Evolutionary conservation across 2,888 invertebrate genomes (phyloP).

Genomic region (Ferrisia virgata): DNA sequence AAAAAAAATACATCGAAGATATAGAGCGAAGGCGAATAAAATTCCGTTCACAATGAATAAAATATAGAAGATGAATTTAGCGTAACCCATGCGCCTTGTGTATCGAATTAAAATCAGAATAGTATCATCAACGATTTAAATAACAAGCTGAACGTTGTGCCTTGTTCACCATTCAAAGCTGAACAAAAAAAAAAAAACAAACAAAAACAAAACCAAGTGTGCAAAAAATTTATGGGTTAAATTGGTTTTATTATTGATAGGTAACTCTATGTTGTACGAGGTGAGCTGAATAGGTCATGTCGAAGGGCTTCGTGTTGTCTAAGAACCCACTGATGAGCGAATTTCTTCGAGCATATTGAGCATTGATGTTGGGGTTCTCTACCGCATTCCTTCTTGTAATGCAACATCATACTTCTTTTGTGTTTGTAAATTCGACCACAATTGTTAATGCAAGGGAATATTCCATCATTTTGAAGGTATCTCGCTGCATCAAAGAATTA

Average conservation of each 20-base stretch:
- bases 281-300: background rate
- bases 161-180: background rate
- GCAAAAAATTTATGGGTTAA: too few relatives aligned
- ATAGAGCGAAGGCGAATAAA: too few relatives aligned
- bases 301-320: background rate
- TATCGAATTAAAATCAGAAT: too few relatives aligned
- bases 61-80: too few relatives aligned
- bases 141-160: too few relatives aligned
- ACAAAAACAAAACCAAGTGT: too few relatives aligned
- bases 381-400: constrained; percentile 52
- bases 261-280: background rate
- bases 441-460: background rate
- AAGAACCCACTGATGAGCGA: constrained; percentile 6
- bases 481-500: background rate
- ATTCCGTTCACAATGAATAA: too few relatives aligned
- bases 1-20: background rate
- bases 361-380: constrained; percentile 51
- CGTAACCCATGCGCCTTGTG: too few relatives aligned
- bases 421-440: constrained; percentile 49
- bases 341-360: background rate
- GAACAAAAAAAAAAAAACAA: background rate
- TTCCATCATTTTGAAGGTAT: background rate
- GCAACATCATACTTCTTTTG: constrained; percentile 51
- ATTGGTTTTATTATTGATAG: background rate
- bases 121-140: background rate